Evolutionary conservation across 2,888 invertebrate genomes (phyloP).

Genomic region (Drosophila merina): DNA sequence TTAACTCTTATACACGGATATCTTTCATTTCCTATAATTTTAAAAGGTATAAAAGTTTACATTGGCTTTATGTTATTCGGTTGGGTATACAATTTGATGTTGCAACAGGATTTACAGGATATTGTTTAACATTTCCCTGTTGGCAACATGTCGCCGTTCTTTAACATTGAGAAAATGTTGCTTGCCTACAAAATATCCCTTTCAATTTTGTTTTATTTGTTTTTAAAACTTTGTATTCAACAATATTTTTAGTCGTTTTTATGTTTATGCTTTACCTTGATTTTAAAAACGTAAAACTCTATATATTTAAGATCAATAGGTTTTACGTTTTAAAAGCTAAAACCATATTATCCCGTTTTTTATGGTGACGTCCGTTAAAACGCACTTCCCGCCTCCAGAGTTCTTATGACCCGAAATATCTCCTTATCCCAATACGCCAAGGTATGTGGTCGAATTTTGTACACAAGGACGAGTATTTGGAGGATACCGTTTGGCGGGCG

Average conservation of each 20-base stretch:
- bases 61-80: not conserved
- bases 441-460: constrained; percentile 2
- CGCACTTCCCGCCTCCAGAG: not conserved
- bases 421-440: constrained; percentile 5
- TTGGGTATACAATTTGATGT: not conserved
- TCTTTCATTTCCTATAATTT: not conserved
- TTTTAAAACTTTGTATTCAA: not conserved
- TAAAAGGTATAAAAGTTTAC: not conserved
- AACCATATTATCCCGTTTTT: not conserved
- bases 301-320: not conserved
- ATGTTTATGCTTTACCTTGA: too few relatives aligned
- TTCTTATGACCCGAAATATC: not conserved
- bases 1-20: not conserved
- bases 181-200: not conserved
- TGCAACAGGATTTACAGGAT: not conserved
- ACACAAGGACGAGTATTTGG: not conserved
- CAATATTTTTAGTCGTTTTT: not conserved
- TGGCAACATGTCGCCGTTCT: not conserved
- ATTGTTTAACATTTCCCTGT: not conserved
- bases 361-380: not conserved
- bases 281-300: too few relatives aligned
- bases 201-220: too few relatives aligned
- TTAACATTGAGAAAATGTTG: not conserved
- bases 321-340: not conserved
- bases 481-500: not conserved